Conservation (phyloP, 2,113 vertebrate species). For the cattle (Bos taurus) region DNA sequence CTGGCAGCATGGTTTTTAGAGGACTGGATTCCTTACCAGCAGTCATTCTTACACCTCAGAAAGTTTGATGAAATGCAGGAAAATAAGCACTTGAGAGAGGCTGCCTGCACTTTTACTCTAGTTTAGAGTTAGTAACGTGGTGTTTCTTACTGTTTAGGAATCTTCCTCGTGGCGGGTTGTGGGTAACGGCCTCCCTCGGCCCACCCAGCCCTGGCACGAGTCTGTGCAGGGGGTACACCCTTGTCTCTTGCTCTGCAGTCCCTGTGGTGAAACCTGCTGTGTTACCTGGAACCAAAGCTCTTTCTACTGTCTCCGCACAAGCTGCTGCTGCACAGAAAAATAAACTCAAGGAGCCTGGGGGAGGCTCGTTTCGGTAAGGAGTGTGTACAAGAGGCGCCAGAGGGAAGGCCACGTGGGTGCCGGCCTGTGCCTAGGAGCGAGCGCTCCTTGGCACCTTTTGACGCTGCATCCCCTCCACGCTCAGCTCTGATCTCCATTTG, state of each 20-base stretch:
- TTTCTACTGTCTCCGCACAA: slow-evolving; percentile 82
- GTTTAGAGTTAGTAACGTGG: fast-evolving
- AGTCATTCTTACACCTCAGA: not conserved
- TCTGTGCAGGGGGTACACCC: not conserved
- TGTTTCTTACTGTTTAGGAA: fast-evolving
- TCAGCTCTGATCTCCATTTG: not conserved
- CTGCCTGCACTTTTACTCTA: fast-evolving
- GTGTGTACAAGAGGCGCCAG: not conserved
- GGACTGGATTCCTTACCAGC: not conserved
- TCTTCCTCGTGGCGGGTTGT: fast-evolving
- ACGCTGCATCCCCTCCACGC: fast-evolving
- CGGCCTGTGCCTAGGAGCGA: not conserved
- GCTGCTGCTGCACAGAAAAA: slow-evolving; percentile 88
- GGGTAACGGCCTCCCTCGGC: not conserved
- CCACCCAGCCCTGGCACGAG: fast-evolving
- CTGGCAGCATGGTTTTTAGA: not conserved
- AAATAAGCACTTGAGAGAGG: not conserved
- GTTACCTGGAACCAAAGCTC: slow-evolving; percentile 85
- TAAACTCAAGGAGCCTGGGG: slow-evolving; percentile 92
- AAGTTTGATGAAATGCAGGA: not conserved
- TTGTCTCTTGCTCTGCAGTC: slow-evolving; percentile 77
- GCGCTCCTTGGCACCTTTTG: not conserved
- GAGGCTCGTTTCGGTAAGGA: slow-evolving; percentile 93
- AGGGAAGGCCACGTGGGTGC: not conserved
- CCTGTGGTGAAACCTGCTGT: slow-evolving; percentile 87